These are phyloP conservation scores for Chaunax sp. DNA, from an alignment of 2,797 vertebrate species.

Conservation along the genomic window DNA sequence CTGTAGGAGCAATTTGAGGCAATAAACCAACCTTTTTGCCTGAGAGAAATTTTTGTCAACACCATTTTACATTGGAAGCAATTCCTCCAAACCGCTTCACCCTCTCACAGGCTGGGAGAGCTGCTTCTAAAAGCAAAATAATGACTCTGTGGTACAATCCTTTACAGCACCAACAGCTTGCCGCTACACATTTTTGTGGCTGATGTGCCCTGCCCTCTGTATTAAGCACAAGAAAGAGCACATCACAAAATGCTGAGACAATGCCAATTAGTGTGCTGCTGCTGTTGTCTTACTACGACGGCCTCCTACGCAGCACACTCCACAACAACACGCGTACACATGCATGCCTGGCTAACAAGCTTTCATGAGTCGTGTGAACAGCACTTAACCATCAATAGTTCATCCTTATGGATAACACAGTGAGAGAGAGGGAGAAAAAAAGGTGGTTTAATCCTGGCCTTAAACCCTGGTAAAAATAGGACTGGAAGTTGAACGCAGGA, in stretches of 20 bases:
- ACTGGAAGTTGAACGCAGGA: conserved; percentile 54
- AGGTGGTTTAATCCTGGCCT: conserved; percentile 62
- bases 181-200: background rate
- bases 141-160: conserved; percentile 44
- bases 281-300: background rate
- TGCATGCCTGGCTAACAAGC: conserved; percentile 10
- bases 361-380: conserved; percentile 33
- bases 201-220: conserved; percentile 5
- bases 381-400: conserved; percentile 35
- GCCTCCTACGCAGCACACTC: conserved; percentile 1
- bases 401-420: conserved; percentile 32
- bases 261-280: conserved; percentile 30
- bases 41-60: conserved; percentile 31
- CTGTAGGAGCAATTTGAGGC: conserved; percentile 21
- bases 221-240: conserved; percentile 19
- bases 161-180: conserved; percentile 33
- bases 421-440: conserved; percentile 16
- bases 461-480: conserved; percentile 78
- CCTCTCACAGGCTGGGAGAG: background rate
- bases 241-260: conserved; percentile 10
- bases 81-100: conserved; percentile 21
- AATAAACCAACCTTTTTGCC: conserved; percentile 33
- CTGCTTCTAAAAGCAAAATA: conserved; percentile 49
- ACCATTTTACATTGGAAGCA: conserved; percentile 35
- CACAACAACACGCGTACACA: background rate